Conservation (phyloP, 2,888 invertebrate species). For the Caenorhabditis angaria region DNA sequence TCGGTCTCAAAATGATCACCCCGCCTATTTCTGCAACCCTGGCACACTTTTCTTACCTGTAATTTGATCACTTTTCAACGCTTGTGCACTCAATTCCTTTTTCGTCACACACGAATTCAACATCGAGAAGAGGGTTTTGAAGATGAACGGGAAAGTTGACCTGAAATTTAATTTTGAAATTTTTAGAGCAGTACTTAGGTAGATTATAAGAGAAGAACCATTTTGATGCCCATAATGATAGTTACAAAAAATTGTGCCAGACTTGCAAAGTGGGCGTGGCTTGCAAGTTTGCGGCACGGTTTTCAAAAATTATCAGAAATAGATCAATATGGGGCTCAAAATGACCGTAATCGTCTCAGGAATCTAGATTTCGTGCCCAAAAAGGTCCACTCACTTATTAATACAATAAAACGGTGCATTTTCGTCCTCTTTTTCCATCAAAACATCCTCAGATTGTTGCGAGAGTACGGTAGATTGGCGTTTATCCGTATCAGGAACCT, state of each 20-base stretch:
- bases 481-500: conserved; percentile 44
- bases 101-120: conserved; percentile 22
- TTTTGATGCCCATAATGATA: too few relatives aligned
- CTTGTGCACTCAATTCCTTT: conserved; percentile 19
- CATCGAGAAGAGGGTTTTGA: conserved; percentile 44
- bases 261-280: background rate
- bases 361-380: conserved; percentile 13
- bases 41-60: background rate
- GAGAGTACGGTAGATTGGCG: conserved; percentile 25
- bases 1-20: too few relatives aligned
- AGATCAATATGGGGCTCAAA: conserved; percentile 7
- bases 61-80: conserved; percentile 11
- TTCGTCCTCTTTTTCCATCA: conserved; percentile 28
- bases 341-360: conserved; percentile 10
- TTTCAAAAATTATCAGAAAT: conserved; percentile 7
- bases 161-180: conserved; percentile 18
- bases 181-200: too few relatives aligned
- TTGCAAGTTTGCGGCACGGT: background rate
- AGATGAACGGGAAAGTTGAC: conserved; percentile 39
- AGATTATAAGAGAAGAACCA: too few relatives aligned
- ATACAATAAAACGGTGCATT: conserved; percentile 28
- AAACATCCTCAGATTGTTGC: conserved; percentile 27
- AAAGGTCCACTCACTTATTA: conserved; percentile 14
- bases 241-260: too few relatives aligned
- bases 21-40: too few relatives aligned